A percentile compares a stretch with the other conserved stretches of the same genome.
These are phyloP conservation scores for Scortum barcoo DNA, from an alignment of 2,113 vertebrate species.

Conservation along the genomic window DNA sequence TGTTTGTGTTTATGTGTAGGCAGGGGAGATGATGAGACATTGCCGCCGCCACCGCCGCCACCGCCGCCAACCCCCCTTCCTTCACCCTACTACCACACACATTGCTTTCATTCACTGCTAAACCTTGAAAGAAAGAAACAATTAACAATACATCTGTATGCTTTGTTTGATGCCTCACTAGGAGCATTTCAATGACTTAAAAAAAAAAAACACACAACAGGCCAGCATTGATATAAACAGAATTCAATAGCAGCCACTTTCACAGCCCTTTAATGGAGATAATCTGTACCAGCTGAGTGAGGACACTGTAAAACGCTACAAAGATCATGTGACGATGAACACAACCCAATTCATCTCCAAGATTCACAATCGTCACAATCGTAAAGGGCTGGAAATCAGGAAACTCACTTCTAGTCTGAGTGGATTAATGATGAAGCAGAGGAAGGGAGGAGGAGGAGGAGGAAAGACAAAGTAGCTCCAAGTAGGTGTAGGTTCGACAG, in stretches of 20 bases:
- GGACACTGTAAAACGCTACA: not conserved
- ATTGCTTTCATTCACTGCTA: slow-evolving; percentile 57
- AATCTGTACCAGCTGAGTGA: not conserved
- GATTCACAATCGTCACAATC: slow-evolving; percentile 5
- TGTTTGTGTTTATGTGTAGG: slow-evolving; percentile 56
- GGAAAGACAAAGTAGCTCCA: slow-evolving; percentile 5
- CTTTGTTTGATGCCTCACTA: slow-evolving; percentile 9
- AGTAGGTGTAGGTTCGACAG: slow-evolving; percentile 17
- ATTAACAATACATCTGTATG: slow-evolving; percentile 44
- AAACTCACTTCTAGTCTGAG: not conserved
- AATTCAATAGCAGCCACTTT: not conserved
- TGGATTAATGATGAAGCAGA: slow-evolving; percentile 6
- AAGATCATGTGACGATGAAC: not conserved
- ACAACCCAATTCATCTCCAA: not conserved
- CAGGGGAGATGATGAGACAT: slow-evolving; percentile 43
- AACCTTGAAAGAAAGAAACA: slow-evolving; percentile 26
- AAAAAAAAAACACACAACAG: not conserved
- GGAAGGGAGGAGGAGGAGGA: slow-evolving; percentile 13
- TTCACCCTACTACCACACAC: slow-evolving; percentile 18
- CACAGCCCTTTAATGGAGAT: not conserved
- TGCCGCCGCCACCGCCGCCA: not conserved
- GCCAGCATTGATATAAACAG: not conserved
- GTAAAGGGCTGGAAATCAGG: not conserved
- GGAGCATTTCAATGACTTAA: not conserved
- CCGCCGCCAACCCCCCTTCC: not conserved